These are phyloP conservation scores for Chrysomallon squamiferum DNA, from an alignment of 1,140 invertebrate species.

Conservation along the genomic window DNA sequence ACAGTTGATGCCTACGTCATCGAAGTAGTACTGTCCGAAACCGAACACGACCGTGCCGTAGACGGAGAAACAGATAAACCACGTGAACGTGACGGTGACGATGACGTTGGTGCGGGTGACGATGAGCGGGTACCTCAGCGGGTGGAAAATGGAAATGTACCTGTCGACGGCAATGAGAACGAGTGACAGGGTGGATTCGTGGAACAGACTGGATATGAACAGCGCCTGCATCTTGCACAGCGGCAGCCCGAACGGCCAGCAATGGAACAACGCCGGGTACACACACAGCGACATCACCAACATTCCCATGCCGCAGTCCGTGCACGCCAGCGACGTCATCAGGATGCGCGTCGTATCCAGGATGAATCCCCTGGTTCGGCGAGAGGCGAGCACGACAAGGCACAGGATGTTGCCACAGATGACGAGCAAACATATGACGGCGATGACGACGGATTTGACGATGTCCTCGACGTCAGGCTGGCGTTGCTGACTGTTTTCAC, in stretches of 20 bases:
- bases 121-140: slow-evolving; percentile 68
- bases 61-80: slow-evolving; percentile 22
- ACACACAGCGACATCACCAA: slow-evolving; percentile 23
- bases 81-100: slow-evolving; percentile 14
- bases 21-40: slow-evolving; percentile 25
- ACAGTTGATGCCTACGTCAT: slow-evolving; percentile 29
- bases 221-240: slow-evolving; percentile 89
- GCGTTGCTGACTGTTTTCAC: too few species aligned
- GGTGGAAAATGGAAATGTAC: slow-evolving; percentile 94
- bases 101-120: slow-evolving; percentile 22
- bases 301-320: slow-evolving; percentile 25
- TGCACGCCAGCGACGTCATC: slow-evolving; percentile 31
- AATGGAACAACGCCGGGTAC: slow-evolving; percentile 23
- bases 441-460: slow-evolving; percentile 13
- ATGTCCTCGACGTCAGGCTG: slow-evolving; percentile 4
- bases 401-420: slow-evolving; percentile 25
- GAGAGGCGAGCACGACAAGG: slow-evolving; percentile 20
- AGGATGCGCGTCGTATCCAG: slow-evolving; percentile 20
- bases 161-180: slow-evolving; percentile 94
- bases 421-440: slow-evolving; percentile 16
- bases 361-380: slow-evolving; percentile 11
- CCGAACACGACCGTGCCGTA: slow-evolving; percentile 24
- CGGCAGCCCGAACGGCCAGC: slow-evolving; percentile 84
- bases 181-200: slow-evolving; percentile 92
- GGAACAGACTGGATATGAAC: slow-evolving; percentile 77